phyloP scores from a whole-genome alignment of 1,140 invertebrate genomes.

The Macrobrachium rosenbergii region DNA sequence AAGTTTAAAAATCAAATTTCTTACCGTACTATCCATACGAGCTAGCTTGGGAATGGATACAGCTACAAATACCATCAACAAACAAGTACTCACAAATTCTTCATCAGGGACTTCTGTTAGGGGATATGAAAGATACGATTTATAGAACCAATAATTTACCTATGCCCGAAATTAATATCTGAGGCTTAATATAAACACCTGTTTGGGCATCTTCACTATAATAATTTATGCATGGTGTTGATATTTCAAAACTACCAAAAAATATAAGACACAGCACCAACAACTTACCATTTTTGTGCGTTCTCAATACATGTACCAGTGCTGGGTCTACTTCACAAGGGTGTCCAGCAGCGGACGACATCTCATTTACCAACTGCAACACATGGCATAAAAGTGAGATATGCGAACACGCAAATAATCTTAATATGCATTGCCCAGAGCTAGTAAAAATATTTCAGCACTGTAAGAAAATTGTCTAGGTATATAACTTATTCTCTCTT shows the following conservation, averaged over 20 bases:
- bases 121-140: not conserved
- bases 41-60: constrained; percentile 98
- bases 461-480: too few species aligned
- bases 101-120: constrained; percentile 82
- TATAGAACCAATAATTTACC: not conserved
- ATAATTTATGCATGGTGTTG: too few species aligned
- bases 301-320: constrained; percentile 84
- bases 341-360: constrained; percentile 96
- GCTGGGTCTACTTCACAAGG: constrained; percentile 95
- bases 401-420: too few species aligned
- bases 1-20: not conserved
- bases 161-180: too few species aligned
- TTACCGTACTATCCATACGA: constrained; percentile 77
- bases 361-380: constrained; percentile 88
- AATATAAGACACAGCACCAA: constrained; percentile 28
- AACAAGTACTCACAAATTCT: constrained; percentile 93
- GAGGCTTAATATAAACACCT: too few species aligned
- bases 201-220: too few species aligned
- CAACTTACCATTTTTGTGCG: constrained; percentile 55
- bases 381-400: not conserved
- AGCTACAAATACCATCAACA: constrained; percentile 98
- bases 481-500: too few species aligned
- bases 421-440: too few species aligned
- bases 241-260: not conserved
- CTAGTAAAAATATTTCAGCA: too few species aligned